These are phyloP conservation scores for Myiozetetes cayanensis DNA, from an alignment of 2,113 vertebrate genomes.

Conservation along the genomic window DNA sequence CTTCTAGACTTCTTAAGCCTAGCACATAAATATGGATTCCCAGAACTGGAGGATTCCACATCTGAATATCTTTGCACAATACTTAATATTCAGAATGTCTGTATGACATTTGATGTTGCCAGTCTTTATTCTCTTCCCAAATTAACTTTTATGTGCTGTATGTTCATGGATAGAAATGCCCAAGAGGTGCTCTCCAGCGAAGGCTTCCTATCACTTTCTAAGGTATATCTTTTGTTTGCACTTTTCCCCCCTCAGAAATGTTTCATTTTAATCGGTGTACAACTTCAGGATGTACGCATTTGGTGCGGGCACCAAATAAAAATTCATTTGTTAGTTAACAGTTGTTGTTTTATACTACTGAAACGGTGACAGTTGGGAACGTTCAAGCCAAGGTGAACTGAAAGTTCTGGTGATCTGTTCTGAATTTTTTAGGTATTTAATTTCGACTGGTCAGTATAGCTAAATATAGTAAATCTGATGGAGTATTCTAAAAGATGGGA, in stretches of 20 bases:
- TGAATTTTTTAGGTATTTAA: not conserved
- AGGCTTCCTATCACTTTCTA: constrained; percentile 90
- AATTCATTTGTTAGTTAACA: not conserved
- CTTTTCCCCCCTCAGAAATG: not conserved
- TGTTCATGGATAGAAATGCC: constrained; percentile 95
- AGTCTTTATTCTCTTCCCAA: constrained; percentile 91
- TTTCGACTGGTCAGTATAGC: not conserved
- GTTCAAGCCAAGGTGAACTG: not conserved
- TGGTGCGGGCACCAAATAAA: not conserved
- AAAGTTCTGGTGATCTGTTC: not conserved
- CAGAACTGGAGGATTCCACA: constrained; percentile 93
- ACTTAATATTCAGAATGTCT: constrained; percentile 93
- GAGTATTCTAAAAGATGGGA: not conserved
- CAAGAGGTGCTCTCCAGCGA: constrained; percentile 91
- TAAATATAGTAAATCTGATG: not conserved
- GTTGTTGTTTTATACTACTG: not conserved
- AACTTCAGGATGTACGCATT: not conserved
- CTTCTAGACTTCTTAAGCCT: constrained; percentile 94
- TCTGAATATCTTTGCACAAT: constrained; percentile 96
- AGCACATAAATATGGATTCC: constrained; percentile 95
- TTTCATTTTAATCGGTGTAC: not conserved
- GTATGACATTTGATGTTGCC: constrained; percentile 96
- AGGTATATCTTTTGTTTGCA: constrained; percentile 74
- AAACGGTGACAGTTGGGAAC: not conserved
- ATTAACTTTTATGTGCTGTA: constrained; percentile 89